Percentiles rank a stretch among this genome's conserved stretches.
phyloP scores from a whole-genome alignment of 1,140 invertebrate genomes.

The Portunus trituberculatus region DNA sequence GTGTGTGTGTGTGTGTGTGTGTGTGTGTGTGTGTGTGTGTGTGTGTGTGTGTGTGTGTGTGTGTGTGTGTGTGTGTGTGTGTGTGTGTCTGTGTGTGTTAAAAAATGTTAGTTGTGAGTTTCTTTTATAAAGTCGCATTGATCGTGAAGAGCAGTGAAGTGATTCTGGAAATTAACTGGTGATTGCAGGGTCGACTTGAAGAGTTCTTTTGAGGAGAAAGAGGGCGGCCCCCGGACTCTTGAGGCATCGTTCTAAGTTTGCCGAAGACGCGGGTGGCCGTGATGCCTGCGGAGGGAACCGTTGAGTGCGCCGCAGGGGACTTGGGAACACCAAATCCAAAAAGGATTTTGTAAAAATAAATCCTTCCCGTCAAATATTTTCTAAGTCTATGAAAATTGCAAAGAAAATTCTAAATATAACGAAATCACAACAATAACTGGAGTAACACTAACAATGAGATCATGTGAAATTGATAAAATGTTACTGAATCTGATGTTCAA shows the following conservation, averaged over 20 bases:
- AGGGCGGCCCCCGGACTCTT: neutral
- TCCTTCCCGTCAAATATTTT: neutral
- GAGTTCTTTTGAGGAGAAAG: constrained; percentile 11
- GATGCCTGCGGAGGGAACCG: neutral
- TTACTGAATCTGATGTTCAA: too few species aligned
- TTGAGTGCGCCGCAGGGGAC: neutral
- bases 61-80: neutral
- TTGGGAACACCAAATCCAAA: neutral
- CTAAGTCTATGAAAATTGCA: neutral
- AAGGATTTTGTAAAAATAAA: neutral
- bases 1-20: neutral
- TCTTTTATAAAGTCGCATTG: neutral
- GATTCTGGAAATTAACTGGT: constrained; percentile 22
- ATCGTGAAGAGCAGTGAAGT: constrained; percentile 1
- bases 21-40: neutral
- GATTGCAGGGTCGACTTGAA: constrained; percentile 1
- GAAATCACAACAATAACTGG: too few species aligned
- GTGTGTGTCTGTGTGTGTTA: neutral
- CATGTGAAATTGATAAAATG: too few species aligned
- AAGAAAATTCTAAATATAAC: too few species aligned
- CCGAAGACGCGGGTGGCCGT: neutral
- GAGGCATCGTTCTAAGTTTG: neutral
- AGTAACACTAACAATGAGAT: too few species aligned
- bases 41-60: neutral
- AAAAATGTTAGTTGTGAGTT: neutral